Conservation (phyloP, 1,140 invertebrate genomes). For the Cephus cinctus region DNA sequence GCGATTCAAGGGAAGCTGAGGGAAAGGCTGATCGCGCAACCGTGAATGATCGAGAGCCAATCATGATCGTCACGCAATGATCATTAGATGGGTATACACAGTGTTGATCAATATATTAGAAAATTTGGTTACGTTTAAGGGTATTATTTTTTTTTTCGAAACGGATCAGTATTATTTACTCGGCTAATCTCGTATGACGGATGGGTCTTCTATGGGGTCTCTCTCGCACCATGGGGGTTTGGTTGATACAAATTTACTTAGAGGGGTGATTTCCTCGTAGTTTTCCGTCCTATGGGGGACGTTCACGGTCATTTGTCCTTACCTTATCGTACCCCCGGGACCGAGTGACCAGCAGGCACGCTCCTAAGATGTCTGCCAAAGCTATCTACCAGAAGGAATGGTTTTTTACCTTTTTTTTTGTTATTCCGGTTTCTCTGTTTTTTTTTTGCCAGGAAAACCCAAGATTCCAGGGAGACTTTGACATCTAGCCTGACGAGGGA, state of each 20-base stretch:
- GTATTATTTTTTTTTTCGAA: slow-evolving; percentile 13
- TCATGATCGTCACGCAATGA: slow-evolving; percentile 27
- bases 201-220: slow-evolving; percentile 22
- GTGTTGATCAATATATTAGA: neutral
- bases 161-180: slow-evolving; percentile 35
- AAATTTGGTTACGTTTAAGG: slow-evolving; percentile 41
- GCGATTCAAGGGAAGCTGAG: slow-evolving; percentile 18
- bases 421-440: too few relatives aligned
- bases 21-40: slow-evolving; percentile 20
- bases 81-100: neutral
- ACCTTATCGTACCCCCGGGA: slow-evolving; percentile 46
- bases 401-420: too few relatives aligned
- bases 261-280: slow-evolving; percentile 41
- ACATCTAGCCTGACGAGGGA: too few relatives aligned
- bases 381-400: too few relatives aligned
- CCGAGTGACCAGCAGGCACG: too few relatives aligned
- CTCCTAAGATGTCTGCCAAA: too few relatives aligned
- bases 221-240: slow-evolving; percentile 27
- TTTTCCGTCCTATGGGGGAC: slow-evolving; percentile 37
- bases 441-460: too few relatives aligned
- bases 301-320: slow-evolving; percentile 44
- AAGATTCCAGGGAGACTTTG: too few relatives aligned
- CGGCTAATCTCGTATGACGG: slow-evolving; percentile 46
- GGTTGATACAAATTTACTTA: slow-evolving; percentile 53
- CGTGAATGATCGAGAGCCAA: slow-evolving; percentile 45